Conservation (phyloP, 2,888 invertebrate genomes). For the Pristionchus exspectatus region DNA sequence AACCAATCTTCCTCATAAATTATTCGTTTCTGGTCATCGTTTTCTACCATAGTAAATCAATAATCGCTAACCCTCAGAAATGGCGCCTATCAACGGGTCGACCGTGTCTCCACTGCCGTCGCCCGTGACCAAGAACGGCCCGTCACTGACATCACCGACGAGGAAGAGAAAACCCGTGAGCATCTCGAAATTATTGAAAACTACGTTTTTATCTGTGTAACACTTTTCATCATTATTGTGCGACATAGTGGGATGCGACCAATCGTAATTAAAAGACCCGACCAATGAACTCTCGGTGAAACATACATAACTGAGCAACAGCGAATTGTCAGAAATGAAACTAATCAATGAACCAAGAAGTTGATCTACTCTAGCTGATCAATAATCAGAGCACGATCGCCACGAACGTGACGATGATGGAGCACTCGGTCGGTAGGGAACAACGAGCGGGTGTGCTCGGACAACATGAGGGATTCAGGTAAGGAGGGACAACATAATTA, state of each 20-base stretch:
- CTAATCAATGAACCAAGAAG: background rate
- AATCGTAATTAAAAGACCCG: no score
- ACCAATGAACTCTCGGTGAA: background rate
- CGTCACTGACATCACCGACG: background rate
- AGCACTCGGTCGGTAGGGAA: slow-evolving; percentile 93
- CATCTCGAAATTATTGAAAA: background rate
- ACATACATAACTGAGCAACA: background rate
- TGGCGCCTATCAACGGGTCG: background rate
- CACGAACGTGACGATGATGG: slow-evolving; percentile 81
- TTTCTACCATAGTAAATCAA: background rate
- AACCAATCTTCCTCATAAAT: background rate
- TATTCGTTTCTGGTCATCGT: no score
- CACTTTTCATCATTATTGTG: no score
- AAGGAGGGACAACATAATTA: no score
- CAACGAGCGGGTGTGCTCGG: slow-evolving; percentile 94
- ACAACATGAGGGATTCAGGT: slow-evolving; percentile 62
- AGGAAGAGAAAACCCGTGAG: background rate
- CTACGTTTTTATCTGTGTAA: no score
- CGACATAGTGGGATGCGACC: no score
- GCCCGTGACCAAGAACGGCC: background rate
- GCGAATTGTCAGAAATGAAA: background rate
- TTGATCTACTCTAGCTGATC: no score
- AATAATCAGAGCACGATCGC: slow-evolving; percentile 57
- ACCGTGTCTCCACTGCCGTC: background rate
- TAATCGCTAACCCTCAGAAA: background rate